Percentiles rank a stretch among this genome's conserved stretches.
Evolutionary conservation across 2,113 vertebrate genomes (phyloP).

Genomic region (Macrotis lagotis): DNA sequence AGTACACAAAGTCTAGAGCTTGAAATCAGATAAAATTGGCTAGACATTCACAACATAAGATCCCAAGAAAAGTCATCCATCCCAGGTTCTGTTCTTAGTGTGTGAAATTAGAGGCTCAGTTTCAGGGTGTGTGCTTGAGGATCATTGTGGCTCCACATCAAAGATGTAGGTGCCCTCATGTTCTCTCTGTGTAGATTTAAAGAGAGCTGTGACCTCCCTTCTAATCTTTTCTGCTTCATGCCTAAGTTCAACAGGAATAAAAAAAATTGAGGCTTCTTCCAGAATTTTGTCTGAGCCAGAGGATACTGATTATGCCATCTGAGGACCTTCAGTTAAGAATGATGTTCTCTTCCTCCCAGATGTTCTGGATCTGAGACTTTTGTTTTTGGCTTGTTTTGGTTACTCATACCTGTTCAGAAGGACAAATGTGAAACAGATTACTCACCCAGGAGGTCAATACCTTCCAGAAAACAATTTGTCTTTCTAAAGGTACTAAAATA

Average conservation of each 20-base stretch:
- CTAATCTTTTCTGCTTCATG: slow-evolving; percentile 33
- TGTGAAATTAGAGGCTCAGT: neutral
- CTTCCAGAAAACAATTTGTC: neutral
- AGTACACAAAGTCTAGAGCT: neutral
- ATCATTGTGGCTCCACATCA: slow-evolving; percentile 33
- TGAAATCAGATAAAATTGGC: neutral
- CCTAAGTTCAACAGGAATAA: slow-evolving; percentile 47
- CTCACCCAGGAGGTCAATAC: neutral
- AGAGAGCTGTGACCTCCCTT: slow-evolving; percentile 5
- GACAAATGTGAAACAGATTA: neutral
- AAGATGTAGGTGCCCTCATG: slow-evolving; percentile 17
- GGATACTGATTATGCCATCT: neutral
- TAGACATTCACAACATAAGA: neutral
- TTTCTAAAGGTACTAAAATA: neutral
- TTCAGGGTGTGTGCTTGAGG: neutral
- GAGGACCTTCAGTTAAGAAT: slow-evolving; percentile 36
- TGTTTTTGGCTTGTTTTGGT: neutral
- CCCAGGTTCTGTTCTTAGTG: neutral
- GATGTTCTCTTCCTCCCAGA: slow-evolving; percentile 8
- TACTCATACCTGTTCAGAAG: slow-evolving; percentile 34
- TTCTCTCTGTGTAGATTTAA: slow-evolving; percentile 16
- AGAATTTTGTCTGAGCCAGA: slow-evolving; percentile 34
- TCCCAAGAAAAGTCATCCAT: neutral
- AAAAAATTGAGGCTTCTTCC: neutral
- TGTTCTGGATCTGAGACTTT: slow-evolving; percentile 6